Evolutionary conservation across 2,888 invertebrate genomes (phyloP), one percentile per base, ranked within the genome.

Genomic region (Dendrolimus pini): DNA sequence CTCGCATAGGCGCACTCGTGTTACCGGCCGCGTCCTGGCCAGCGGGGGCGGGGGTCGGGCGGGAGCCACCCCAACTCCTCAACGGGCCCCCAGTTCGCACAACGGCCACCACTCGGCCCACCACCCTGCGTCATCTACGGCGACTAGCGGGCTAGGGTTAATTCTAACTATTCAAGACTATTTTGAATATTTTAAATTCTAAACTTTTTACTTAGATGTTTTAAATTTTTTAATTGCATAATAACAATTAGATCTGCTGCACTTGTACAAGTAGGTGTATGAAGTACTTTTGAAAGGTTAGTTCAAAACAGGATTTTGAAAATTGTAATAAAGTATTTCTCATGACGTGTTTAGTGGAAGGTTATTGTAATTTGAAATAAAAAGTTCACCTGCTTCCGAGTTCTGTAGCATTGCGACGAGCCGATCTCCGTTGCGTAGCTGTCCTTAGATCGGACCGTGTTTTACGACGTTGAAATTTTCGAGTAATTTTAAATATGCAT

Each of bases 1-100:
- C 85, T 89, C 89, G 89, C 89, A 89, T 89, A 89, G 89, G 89
- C 86, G 85, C 89, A 86, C 88, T 89, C 89, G 89, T 88, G 88
- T 89, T 89, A 89, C 89, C 89, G 89, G 85, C 88, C 86, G 86
- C 85, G 85, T 83, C 80, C 83, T 81, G 83, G 82, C 80, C 80
- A 72, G 72, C 71, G 78, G 78, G 75, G 70, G 69, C 62, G 58
- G 74, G 64, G 68, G 69, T 72, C 63, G 69, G 65, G 64, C 69
- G 59, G 57, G 60, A 59, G 59, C 56, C 66, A 67, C 61, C 66
- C 66, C 59, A 62, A 70, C 64, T 60, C 60, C 63, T 60, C 63
- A 64, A 30, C 30, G 30, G 55, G 60, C 68, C 66, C 62, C 70
- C 70, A 62, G 65, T 59, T 62, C 65, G 68, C 72, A 72, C 65